Base-by-base conservation (phyloP, 2,888 invertebrate species). In the Plebejus argus region DNA sequence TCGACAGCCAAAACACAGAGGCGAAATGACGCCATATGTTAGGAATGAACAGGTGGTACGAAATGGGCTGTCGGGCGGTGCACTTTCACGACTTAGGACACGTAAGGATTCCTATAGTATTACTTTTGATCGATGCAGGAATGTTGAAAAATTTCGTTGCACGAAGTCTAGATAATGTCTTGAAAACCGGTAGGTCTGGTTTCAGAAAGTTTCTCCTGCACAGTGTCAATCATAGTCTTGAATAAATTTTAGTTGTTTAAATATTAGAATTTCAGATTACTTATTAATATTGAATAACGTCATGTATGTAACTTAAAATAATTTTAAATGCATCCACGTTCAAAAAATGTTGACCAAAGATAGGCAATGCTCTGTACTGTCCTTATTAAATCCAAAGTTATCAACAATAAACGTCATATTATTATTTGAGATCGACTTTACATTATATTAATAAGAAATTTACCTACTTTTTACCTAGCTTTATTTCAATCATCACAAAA, bases 21-120 rank as follows among this genome's bases (percentile, higher is more conserved):
- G 85, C 86, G 81, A 89, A 90, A 88, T 91, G 89, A 90, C 91
- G 90, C 88, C 92, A 93, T 90, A 86, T 91, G 91, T 86, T 86
- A 85, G 85, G 87, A 88, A 88, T 86, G 86, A 83, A 88, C 93
- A 93, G 93, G 92, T 92, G 93, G 87, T 83, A 85, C 84, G 82
- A 81, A 82, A 81, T 83, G 82, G 81, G 76, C 83, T 82, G 81
- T 85, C 83, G 82, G 84, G 88, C 90, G 91, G 90, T 89, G 91
- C 87, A 87, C 88, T 90, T 91, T 91, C 89, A 80, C 88, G 84
- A 84, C 83, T 83, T 83, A 79, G 82, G 80, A 84, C 83, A 83
- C 81, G 83, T 84, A 86, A 89, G 86, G 87, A 87, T 87, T 88
- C 84, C 83, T 81, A 80, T 76, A 74, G 76, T 76, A 79, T 80